phyloP scores from a whole-genome alignment of 2,113 vertebrate genomes.

The Electrona antarctica region DNA sequence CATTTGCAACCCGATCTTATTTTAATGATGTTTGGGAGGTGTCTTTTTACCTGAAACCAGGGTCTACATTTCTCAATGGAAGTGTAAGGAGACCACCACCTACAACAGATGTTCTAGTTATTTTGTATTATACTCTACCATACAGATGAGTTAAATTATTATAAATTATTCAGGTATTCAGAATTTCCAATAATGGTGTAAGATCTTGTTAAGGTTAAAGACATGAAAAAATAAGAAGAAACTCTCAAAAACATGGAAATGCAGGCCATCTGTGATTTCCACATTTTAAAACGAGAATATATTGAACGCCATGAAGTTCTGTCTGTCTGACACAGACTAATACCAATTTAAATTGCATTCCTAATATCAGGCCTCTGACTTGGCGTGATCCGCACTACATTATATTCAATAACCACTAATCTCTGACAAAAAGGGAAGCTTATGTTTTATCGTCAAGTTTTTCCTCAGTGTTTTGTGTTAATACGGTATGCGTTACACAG shows the following conservation, averaged over 20 bases:
- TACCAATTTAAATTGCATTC: neutral
- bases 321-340: slow-evolving; percentile 1
- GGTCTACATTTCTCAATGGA: too few relatives aligned
- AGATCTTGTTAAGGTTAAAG: neutral
- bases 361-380: slow-evolving; percentile 23
- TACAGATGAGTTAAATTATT: too few relatives aligned
- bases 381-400: slow-evolving; percentile 13
- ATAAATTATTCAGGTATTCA: neutral
- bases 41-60: too few relatives aligned
- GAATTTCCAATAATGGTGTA: neutral
- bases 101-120: too few relatives aligned
- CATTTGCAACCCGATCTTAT: too few relatives aligned
- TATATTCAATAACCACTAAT: slow-evolving; percentile 43
- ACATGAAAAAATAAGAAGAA: neutral
- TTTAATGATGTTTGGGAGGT: too few relatives aligned
- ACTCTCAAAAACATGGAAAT: neutral
- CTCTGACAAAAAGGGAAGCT: slow-evolving; percentile 47
- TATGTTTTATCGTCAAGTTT: slow-evolving; percentile 48
- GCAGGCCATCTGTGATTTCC: slow-evolving; percentile 24
- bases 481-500: slow-evolving; percentile 35
- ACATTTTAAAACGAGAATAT: slow-evolving; percentile 23
- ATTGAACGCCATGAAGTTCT: neutral
- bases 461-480: slow-evolving; percentile 43
- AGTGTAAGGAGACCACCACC: too few relatives aligned
- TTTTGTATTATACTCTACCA: too few relatives aligned